Evolutionary conservation across 2,797 vertebrate genomes (phyloP), one percentile per base, ranked within the genome.

Genomic region (Micrastur ruficollis): DNA sequence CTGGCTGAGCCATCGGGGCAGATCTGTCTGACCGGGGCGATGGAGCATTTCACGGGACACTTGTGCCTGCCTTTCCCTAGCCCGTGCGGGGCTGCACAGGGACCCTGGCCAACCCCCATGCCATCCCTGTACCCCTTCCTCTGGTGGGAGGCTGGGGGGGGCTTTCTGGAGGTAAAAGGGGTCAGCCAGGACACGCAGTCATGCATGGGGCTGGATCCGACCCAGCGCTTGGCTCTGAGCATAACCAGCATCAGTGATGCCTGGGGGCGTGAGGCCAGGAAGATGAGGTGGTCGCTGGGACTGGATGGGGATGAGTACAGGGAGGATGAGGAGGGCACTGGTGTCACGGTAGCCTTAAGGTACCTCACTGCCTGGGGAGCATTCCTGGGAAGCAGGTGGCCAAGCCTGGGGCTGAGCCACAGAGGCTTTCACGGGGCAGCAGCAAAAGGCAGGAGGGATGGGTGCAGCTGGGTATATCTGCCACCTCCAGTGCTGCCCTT

Each of bases 291-390:
- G 26, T 13, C 70, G 21, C 46, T 17, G 20, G 46, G 47, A 66
- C 4, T 3, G 42, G 26, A 40, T 4, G 4, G 58, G n/a, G n/a
- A 73, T 2, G 5, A 89, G 66, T 66, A 61, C 11, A 0, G 0
- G 20, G 53, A 80, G 21, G 63, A 42, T 50, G 50, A 68, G 58
- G 49, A 81, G 10, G 23, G 72, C 4, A 3, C 49, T 70, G 73
- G 20, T 61, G 58, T 50, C 21, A 2, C 1, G 18, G 26, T 31
- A 40, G 13, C 11, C 8, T 36, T 71, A 59, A 44, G 26, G 49
- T 31, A 58, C 21, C 34, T 79, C 26, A 4, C 26, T 31, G 34
- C 36, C 40, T 26, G 29, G 8, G 74, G 21, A 79, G 25, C 49
- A n/a, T 49, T 55, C 53, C 12, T 14, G 18, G 12, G 53, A 44